Conservation (phyloP, 2,797 vertebrate genomes). For the Falco cherrug region DNA sequence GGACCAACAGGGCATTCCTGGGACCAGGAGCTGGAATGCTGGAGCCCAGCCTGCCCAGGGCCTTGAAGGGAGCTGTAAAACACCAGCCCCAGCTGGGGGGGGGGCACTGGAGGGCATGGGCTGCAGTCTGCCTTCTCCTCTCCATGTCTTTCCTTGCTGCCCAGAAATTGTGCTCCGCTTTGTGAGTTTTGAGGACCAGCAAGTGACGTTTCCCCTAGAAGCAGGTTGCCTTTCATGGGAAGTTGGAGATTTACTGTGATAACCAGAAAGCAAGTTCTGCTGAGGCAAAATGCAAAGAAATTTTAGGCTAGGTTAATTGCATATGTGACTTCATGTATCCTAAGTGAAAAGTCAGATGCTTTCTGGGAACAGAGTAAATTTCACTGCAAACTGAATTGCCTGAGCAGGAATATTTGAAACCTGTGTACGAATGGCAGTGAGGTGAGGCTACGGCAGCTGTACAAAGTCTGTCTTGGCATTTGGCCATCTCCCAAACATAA, state of each 20-base stretch:
- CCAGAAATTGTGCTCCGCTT: not conserved
- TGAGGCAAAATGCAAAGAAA: not conserved
- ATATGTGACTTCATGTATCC: not conserved
- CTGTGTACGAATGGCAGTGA: not conserved
- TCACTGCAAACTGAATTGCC: not conserved
- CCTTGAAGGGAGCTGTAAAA: not conserved
- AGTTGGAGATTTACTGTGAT: not conserved
- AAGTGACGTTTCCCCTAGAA: not conserved
- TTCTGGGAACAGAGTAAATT: not conserved
- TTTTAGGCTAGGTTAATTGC: not conserved
- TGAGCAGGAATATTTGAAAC: not conserved
- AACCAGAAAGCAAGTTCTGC: not conserved
- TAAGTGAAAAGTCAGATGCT: not conserved
- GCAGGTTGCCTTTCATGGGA: not conserved
- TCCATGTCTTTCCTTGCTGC: accelerated
- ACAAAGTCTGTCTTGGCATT: not conserved
- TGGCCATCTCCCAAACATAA: not conserved
- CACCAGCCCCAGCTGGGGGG: not conserved
- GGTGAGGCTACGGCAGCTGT: not conserved
- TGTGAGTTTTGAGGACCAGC: not conserved
- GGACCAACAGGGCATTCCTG: not conserved
- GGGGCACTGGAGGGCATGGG: not conserved
- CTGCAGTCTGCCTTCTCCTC: not conserved
- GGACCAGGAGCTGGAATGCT: not conserved
- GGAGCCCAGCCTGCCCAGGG: too few species aligned